Conservation (phyloP, 2,888 invertebrate species). For the Drosophila vallismaia region DNA sequence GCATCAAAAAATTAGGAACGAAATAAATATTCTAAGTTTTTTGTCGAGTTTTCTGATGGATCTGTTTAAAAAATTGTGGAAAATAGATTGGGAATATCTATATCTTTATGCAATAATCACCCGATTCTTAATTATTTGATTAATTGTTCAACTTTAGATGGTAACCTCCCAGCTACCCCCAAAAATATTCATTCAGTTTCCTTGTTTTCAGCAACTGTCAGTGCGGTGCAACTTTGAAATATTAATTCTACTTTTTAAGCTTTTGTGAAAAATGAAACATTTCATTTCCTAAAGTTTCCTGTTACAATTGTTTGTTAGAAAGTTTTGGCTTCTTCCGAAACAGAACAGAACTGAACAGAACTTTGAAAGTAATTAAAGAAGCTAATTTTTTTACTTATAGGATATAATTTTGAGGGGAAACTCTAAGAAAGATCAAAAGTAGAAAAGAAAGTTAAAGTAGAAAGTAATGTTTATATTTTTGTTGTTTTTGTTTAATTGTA, state of each 20-base stretch:
- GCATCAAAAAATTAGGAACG: too few species aligned
- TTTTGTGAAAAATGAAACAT: slow-evolving; percentile 1
- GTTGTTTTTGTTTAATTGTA: too few species aligned
- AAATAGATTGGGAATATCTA: too few species aligned
- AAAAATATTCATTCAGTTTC: too few species aligned
- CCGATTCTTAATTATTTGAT: neutral
- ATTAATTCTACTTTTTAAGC: slow-evolving; percentile 2
- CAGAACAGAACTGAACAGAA: neutral
- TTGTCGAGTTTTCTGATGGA: too few species aligned
- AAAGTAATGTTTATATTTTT: neutral
- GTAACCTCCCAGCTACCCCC: too few species aligned
- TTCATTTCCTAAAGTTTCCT: neutral
- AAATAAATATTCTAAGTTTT: too few species aligned
- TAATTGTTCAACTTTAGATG: neutral
- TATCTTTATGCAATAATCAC: too few species aligned
- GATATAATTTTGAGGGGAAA: neutral
- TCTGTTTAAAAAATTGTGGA: too few species aligned
- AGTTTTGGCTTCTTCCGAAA: neutral
- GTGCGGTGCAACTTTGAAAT: neutral
- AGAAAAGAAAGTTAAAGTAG: neutral
- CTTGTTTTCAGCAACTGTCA: neutral
- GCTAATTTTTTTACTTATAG: too few species aligned
- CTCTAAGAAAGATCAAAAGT: neutral
- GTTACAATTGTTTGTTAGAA: neutral
- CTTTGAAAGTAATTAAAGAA: neutral